Base-by-base conservation (phyloP, 2,888 invertebrate species). In the Meganola albula region DNA sequence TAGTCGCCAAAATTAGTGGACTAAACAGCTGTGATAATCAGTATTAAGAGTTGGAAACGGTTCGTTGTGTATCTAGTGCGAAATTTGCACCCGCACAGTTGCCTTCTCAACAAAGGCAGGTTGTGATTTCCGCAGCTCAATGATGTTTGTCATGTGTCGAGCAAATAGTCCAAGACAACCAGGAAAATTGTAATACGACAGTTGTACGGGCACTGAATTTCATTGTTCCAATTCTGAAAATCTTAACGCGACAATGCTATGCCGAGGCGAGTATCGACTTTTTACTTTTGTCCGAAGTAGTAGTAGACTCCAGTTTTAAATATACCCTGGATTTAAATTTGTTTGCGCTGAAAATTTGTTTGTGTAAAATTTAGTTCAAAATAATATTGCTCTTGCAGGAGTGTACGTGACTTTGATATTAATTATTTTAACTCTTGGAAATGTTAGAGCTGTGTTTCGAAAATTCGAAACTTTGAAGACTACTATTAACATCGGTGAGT, bases 391-490 rank as follows among this genome's bases (percentile, higher is more conserved):
- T 39, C 52, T 66, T 56, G 38, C 71, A 75, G 74, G 56, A 44
- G 58, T 53, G 48, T 62, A 63, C 60, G 63, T 66, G 63, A 55
- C 58, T 30, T 40, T 56, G 50, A 38, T 65, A 36, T 51, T 63
- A 58, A 53, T 59, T 39, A 40, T 39, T 40, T 48, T 69, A 40
- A 52, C 54, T 44, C 40, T 69, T 32, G 60, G 55, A 28, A 40
- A 51, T 25, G 54, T 53, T 31, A 59, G 60, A 28, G 69, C 70
- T 36, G 73, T 74, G 27, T 74, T 80, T 50, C 63, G 73, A 36
- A 73, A 78, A 56, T 78, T 71, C 46, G 76, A 77, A 49, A 48
- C 69, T 34, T 54, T 70, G 23, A 83, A 83, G 59, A 64, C 64
- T 28, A 61, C 65, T 25, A 50, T 83, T 33, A 66, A 65, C 41